phyloP scores from a whole-genome alignment of 92 coral and sea anemone species.

The Umimayanthus kanabou region DNA sequence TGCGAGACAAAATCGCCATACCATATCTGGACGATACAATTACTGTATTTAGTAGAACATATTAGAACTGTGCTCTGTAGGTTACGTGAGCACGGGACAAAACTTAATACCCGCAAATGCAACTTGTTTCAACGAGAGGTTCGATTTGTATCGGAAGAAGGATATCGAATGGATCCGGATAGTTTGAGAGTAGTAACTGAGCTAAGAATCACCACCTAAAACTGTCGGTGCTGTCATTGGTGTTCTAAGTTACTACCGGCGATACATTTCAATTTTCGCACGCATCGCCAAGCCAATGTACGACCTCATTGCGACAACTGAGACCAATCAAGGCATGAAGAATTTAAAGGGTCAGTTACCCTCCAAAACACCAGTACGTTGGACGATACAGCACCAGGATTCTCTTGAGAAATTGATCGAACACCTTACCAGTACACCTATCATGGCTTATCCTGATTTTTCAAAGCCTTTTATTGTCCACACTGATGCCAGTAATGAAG shows the following conservation, averaged over 20 bases:
- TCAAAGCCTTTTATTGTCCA: constrained; percentile 34
- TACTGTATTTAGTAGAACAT: constrained; percentile 32
- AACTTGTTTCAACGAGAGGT: constrained; percentile 29
- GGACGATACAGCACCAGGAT: too few relatives aligned
- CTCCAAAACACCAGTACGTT: too few relatives aligned
- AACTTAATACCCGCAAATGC: constrained; percentile 28
- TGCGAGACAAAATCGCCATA: neutral
- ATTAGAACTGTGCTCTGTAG: constrained; percentile 8
- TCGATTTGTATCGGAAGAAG: constrained; percentile 27
- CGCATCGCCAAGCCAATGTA: too few relatives aligned
- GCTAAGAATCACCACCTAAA: neutral
- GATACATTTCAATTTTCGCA: too few relatives aligned
- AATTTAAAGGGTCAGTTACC: too few relatives aligned
- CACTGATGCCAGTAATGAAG: constrained; percentile 50
- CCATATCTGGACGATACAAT: constrained; percentile 19
- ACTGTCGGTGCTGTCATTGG: too few relatives aligned
- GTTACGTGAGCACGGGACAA: constrained; percentile 25
- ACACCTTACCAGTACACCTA: too few relatives aligned
- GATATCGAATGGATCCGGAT: constrained; percentile 15
- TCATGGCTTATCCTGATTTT: too few relatives aligned
- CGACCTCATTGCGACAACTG: too few relatives aligned
- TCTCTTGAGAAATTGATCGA: too few relatives aligned
- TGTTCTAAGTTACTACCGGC: too few relatives aligned
- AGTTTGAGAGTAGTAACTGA: constrained; percentile 11
- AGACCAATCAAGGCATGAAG: too few relatives aligned